A percentile compares a stretch with the other conserved stretches of the same genome.
Evolutionary conservation across 1,140 invertebrate genomes (phyloP).

Genomic region (Euschistus heros): DNA sequence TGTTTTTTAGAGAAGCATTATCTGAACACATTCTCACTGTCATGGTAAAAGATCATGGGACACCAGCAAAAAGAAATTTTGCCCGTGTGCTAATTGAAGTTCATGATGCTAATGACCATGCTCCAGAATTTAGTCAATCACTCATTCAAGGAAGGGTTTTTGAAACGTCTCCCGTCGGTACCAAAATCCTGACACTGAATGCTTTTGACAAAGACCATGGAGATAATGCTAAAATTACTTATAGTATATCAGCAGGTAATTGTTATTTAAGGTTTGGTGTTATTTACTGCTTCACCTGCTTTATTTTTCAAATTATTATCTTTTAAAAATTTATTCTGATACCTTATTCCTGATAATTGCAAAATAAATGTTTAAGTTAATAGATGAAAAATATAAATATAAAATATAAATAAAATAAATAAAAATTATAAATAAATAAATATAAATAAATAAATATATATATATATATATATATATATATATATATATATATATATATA

Average conservation of each 20-base stretch:
- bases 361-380: neutral
- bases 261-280: neutral
- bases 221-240: slow-evolving; percentile 65
- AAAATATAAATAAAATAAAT: no score
- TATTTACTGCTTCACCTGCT: neutral
- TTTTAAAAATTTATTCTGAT: neutral
- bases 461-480: no score
- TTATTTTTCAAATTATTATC: neutral
- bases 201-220: slow-evolving; percentile 74
- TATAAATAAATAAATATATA: no score
- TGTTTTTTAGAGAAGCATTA: slow-evolving; percentile 51
- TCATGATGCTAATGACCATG: slow-evolving; percentile 81
- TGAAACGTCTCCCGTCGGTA: slow-evolving; percentile 62
- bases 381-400: no score
- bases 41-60: slow-evolving; percentile 81
- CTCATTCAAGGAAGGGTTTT: slow-evolving; percentile 63
- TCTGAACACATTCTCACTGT: slow-evolving; percentile 76
- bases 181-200: slow-evolving; percentile 56
- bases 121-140: slow-evolving; percentile 66
- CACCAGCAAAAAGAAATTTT: slow-evolving; percentile 71
- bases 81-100: slow-evolving; percentile 71
- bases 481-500: no score
- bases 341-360: neutral
- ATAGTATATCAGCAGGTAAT: slow-evolving; percentile 63
- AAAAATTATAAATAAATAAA: no score